Percentiles rank a stretch among this genome's conserved stretches.
Conservation (phyloP, 2,797 vertebrate genomes). For the Alca torda region DNA sequence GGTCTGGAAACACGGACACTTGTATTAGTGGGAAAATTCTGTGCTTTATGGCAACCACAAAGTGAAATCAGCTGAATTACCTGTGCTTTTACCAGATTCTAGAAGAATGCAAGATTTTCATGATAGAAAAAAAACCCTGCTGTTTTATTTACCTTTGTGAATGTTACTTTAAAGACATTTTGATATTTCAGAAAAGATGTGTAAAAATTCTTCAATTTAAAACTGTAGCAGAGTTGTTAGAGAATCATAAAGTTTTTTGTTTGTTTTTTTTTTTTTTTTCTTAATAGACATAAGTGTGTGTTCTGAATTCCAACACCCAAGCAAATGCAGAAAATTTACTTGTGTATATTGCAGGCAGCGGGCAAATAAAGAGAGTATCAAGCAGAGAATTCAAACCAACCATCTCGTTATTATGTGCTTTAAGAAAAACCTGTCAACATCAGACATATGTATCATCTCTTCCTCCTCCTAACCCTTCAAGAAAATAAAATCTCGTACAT, state of each 20-base stretch:
- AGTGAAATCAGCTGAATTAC: neutral
- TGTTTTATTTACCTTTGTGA: neutral
- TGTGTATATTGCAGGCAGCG: neutral
- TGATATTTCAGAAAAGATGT: neutral
- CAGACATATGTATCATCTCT: neutral
- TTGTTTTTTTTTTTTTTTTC: neutral
- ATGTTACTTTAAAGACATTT: neutral
- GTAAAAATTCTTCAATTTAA: neutral
- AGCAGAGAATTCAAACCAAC: neutral
- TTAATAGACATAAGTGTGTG: neutral
- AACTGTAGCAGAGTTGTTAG: neutral
- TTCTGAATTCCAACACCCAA: neutral
- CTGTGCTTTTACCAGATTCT: neutral
- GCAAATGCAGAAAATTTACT: neutral
- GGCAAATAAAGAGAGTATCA: neutral
- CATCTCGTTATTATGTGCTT: neutral
- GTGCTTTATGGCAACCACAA: neutral
- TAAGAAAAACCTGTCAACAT: neutral
- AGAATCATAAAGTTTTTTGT: neutral
- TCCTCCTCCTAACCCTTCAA: neutral
- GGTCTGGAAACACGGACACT: neutral
- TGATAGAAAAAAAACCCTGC: neutral
- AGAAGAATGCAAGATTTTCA: neutral
- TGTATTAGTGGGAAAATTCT: neutral
- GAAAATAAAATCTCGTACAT: neutral